Conservation (phyloP, 2,113 vertebrate genomes). For the Phyllostomus hastatus region DNA sequence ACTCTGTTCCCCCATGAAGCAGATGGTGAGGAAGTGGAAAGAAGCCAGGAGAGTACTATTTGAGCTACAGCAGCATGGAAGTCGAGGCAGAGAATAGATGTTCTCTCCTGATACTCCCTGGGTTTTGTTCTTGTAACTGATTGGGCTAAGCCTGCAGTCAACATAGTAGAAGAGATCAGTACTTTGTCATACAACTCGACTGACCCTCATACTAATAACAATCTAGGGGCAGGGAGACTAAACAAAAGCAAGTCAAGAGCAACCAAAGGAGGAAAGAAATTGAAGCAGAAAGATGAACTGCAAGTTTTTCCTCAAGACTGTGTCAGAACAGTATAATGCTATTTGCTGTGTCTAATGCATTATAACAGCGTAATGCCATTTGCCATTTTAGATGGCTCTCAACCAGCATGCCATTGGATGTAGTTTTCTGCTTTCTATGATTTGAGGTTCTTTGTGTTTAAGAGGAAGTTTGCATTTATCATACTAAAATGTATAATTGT, state of each 20-base stretch:
- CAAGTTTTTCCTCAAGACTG: background rate
- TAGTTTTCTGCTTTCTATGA: background rate
- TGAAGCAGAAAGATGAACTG: background rate
- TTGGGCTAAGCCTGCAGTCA: background rate
- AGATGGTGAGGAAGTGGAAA: background rate
- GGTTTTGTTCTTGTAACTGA: background rate
- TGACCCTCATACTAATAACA: background rate
- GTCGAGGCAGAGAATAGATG: background rate
- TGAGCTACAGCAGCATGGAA: background rate
- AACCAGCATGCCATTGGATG: background rate
- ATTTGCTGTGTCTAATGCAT: background rate
- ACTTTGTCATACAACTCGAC: background rate
- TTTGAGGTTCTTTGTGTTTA: slow-evolving; percentile 8
- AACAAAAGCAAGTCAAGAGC: background rate
- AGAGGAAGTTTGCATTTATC: background rate
- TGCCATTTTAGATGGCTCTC: background rate
- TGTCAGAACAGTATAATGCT: background rate
- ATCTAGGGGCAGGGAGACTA: background rate
- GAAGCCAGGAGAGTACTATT: background rate
- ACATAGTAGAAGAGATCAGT: background rate
- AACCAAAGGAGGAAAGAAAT: background rate
- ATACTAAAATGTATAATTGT: background rate
- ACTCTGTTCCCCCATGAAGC: background rate
- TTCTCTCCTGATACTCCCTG: background rate
- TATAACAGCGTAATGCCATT: background rate